Conservation (phyloP, 1,140 invertebrate species). For the Lordiphosa collinella region DNA sequence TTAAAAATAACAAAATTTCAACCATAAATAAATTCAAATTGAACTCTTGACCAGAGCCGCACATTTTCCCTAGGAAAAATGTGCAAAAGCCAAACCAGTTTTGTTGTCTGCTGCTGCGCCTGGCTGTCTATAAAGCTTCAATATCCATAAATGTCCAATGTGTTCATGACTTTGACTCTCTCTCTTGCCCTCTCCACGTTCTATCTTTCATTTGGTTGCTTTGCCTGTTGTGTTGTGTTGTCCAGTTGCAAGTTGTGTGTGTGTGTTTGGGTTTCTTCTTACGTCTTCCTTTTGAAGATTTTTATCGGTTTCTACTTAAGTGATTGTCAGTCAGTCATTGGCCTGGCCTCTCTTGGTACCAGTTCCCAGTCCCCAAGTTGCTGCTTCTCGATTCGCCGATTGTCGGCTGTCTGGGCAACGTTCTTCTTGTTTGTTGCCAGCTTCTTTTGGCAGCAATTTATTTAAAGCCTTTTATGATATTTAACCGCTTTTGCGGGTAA, state of each 20-base stretch:
- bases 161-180: slow-evolving; percentile 63
- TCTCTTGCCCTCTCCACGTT: slow-evolving; percentile 28
- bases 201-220: slow-evolving; percentile 28
- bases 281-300: slow-evolving; percentile 53
- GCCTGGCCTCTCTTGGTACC: slow-evolving; percentile 13
- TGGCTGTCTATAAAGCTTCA: slow-evolving; percentile 71
- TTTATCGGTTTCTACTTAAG: slow-evolving; percentile 78
- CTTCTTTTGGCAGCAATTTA: slow-evolving; percentile 49
- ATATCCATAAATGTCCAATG: slow-evolving; percentile 77
- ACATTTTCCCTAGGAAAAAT: slow-evolving; percentile 50
- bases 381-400: slow-evolving; percentile 10
- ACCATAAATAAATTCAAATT: slow-evolving; percentile 57
- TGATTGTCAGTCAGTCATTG: slow-evolving; percentile 77
- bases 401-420: slow-evolving; percentile 17
- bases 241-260: slow-evolving; percentile 2
- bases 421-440: slow-evolving; percentile 6
- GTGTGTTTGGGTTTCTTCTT: slow-evolving; percentile 8
- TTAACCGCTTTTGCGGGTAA: slow-evolving; percentile 13
- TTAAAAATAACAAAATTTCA: slow-evolving; percentile 25
- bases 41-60: slow-evolving; percentile 60
- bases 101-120: slow-evolving; percentile 8
- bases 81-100: slow-evolving; percentile 45
- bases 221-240: slow-evolving; percentile 15
- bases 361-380: slow-evolving; percentile 22
- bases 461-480: slow-evolving; percentile 52